Evolutionary conservation across 2,113 vertebrate species (phyloP), one percentile per base, ranked within the genome.

Genomic region (Hippocampus mohnikei): DNA sequence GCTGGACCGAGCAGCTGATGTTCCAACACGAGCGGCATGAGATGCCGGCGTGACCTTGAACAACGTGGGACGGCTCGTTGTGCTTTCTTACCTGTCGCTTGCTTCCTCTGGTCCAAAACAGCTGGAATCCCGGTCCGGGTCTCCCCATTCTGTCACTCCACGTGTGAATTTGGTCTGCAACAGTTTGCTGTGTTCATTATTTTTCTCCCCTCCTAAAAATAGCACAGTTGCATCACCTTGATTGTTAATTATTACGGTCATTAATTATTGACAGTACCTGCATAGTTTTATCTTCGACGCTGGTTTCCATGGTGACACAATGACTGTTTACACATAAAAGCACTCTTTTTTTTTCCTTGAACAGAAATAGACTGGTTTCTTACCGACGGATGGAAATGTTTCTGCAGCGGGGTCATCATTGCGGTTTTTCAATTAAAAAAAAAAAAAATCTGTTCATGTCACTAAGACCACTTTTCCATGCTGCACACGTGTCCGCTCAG

Each of bases 391-490:
- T 69, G 77, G 72, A 78, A 76, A 48, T 65, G 52, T 48, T 73
- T 72, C 62, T 64, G 65, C 61, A 56, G 56, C n/a, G 46, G 69
- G 71, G 71, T 81, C 71, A 75, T 78, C 25, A 42, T 44, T 5
- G 42, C 1, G 13, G 67, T 18, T 71, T 64, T 80, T 66, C 20
- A 66, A 70, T 80, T 66, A 33, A 33, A 60, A 60, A 33, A 60
- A 60, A 33, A 33, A 33, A 48, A 12, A 25, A 25, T 68, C 29
- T 70, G 81, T 80, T 70, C 71, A 75, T 79, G 77, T 78, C 82
- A 67, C 59, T n/a, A 48, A 70, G 50, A 81, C 66, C 48, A 79
- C 74, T 88, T 87, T 87, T 46, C 81, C 85, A 74, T 78, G 66
- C 81, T 79, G 81, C 80, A 83, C 77, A 84, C 61, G 80, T 88